Base-by-base conservation (phyloP, 64 coral and sea anemone species). In the Pocillopora verrucosa region DNA sequence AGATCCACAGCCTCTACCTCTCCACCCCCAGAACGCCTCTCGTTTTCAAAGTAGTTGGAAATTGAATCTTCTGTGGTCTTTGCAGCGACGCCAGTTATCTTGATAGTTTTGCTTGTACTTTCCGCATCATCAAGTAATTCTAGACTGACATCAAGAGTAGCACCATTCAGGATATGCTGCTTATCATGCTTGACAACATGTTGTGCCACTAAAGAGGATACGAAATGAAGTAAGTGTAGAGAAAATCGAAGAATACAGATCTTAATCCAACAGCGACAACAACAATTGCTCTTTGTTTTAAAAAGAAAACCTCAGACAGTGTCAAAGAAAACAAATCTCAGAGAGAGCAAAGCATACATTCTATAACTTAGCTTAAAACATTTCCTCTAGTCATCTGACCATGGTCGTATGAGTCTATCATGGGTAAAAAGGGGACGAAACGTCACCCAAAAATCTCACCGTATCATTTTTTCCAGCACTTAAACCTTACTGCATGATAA, bases 31-130 rank as follows among this genome's bases (percentile, higher is more conserved):
- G 87, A 88, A 20, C 73, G 87, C 1, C 73, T 73, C 10, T 36
- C 24, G 34, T 88, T 88, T 63, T 88, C 87, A 77, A 88, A 88
- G 87, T 76, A 88, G 36, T 88, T 88, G 16, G 37, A 12, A 74
- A 88, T 61, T 0, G 87, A 34, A 59, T 88, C 87, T 77, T 88
- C 22, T n/a, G 87, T 88, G 12, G 74, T 88, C 9, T 64, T 77
- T 13, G 61, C 45, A 22, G 88, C 45, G 36, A 81, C 3, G 1
- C 79, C 89, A 34, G 68, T 20, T 13, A 83, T 70, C 41, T 59
- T 59, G 16, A 90, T 83, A 15, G 80, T 83, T 30, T 63, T 82
- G 0, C 14, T 2, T 5, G 14, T 38, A 2, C 24, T 7, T 22
- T 79, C 10, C 4, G 20, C 22, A 3, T 17, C 36, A 16, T 51